Evolutionary conservation across 2,113 vertebrate genomes (phyloP).

Genomic region (Shinisaurus crocodilurus): DNA sequence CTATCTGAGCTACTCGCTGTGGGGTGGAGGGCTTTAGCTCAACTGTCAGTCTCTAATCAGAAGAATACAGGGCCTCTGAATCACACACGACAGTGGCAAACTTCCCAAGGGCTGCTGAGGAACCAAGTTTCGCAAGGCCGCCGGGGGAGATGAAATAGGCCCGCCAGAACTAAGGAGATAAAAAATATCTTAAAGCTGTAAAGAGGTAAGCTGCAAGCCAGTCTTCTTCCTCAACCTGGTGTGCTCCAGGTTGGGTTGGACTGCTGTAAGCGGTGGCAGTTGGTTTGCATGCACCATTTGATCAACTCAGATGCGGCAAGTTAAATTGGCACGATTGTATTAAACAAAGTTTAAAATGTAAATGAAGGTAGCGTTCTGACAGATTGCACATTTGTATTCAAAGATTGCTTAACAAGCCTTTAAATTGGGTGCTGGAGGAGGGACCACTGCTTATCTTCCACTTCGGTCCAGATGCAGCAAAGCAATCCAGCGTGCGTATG

Average conservation of each 20-base stretch:
- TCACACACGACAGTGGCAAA: not conserved
- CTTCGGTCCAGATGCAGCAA: not conserved
- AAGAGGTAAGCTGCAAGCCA: not conserved
- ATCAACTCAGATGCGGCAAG: not conserved
- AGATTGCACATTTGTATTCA: conserved; percentile 1
- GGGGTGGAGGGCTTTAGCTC: not conserved
- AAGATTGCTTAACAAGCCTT: not conserved
- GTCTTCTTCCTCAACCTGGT: too few species aligned
- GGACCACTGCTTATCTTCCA: not conserved
- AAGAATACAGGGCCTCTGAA: not conserved
- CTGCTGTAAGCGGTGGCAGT: too few species aligned
- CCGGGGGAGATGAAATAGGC: not conserved
- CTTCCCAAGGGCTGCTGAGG: not conserved
- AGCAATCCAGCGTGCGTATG: not conserved
- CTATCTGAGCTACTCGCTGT: not conserved
- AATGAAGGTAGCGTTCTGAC: not conserved
- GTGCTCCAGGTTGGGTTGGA: too few species aligned
- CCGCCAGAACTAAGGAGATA: not conserved
- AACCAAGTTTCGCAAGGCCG: not conserved
- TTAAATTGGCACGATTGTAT: not conserved
- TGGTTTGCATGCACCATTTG: not conserved
- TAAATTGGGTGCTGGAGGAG: not conserved
- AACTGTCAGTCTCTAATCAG: not conserved
- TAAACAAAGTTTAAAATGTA: not conserved
- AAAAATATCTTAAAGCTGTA: not conserved